These are phyloP conservation scores for Podilymbus podiceps DNA, from an alignment of 2,113 vertebrate species.

Conservation along the genomic window DNA sequence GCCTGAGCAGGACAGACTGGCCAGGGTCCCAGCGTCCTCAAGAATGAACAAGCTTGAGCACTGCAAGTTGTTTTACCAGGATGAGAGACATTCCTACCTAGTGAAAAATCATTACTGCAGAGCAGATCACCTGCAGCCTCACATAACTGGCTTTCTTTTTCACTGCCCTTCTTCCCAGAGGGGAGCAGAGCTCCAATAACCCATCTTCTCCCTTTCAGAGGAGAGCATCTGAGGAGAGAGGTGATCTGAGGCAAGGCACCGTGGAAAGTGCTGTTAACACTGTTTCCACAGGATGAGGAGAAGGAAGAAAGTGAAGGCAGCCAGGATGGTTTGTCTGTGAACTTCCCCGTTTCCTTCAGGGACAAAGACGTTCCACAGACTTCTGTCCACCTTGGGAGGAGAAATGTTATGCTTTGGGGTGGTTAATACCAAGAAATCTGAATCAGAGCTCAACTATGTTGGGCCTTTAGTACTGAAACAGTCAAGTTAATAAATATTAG, in stretches of 20 bases:
- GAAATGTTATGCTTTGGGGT: slow-evolving; percentile 45
- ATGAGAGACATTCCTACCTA: neutral
- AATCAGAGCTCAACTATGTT: slow-evolving; percentile 16
- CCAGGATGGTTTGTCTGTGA: neutral
- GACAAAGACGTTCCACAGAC: neutral
- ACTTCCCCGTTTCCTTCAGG: neutral
- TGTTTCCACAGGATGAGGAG: neutral
- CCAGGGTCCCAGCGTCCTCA: neutral
- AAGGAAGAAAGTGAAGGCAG: neutral
- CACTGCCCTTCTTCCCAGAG: neutral
- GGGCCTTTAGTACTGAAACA: neutral
- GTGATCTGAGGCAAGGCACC: slow-evolving; percentile 6
- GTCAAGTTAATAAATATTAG: slow-evolving; percentile 26
- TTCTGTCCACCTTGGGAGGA: slow-evolving; percentile 1
- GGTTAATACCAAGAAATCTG: slow-evolving; percentile 26
- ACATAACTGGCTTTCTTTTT: neutral
- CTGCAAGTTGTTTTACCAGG: neutral
- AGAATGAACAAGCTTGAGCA: neutral
- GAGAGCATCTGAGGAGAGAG: neutral
- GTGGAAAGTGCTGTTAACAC: neutral
- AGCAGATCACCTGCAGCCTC: neutral
- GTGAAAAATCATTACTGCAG: neutral
- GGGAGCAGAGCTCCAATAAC: neutral
- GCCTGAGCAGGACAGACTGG: neutral
- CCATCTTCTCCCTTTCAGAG: neutral